These are phyloP conservation scores for Passer montanus DNA, from an alignment of 2,113 vertebrate genomes.

Conservation along the genomic window DNA sequence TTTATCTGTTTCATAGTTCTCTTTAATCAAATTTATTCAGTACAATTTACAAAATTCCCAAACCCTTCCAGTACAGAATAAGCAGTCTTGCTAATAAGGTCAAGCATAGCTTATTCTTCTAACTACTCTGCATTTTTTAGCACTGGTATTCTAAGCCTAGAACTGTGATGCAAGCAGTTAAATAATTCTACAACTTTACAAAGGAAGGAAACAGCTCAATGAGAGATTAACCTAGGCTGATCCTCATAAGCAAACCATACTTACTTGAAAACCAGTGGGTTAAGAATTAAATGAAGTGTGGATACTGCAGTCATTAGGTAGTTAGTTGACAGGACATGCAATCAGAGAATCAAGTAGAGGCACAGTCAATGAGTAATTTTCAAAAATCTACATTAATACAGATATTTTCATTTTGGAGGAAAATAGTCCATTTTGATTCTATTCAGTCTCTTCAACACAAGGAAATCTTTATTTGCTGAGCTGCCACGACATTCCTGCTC, in stretches of 20 bases:
- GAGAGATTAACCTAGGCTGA: not conserved
- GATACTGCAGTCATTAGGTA: not conserved
- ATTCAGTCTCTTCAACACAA: not conserved
- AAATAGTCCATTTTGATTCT: not conserved
- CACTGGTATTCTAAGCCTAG: not conserved
- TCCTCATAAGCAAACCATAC: not conserved
- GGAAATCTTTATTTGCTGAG: not conserved
- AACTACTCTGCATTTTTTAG: not conserved
- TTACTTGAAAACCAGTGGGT: not conserved
- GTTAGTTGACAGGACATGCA: not conserved
- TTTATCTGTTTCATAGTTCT: not conserved
- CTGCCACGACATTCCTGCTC: not conserved
- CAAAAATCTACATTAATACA: not conserved
- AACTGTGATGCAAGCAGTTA: not conserved
- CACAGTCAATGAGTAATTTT: not conserved
- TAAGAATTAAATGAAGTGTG: not conserved
- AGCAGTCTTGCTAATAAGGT: not conserved
- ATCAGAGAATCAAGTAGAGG: not conserved
- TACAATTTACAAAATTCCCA: not conserved
- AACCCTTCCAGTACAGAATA: not conserved
- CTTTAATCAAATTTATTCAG: not conserved
- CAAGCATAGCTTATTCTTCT: conserved; percentile 6
- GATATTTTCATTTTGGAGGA: not conserved
- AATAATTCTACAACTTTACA: not conserved
- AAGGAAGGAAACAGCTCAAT: not conserved